Conservation (phyloP, 2,797 vertebrate genomes). For the Furcifer pardalis region DNA sequence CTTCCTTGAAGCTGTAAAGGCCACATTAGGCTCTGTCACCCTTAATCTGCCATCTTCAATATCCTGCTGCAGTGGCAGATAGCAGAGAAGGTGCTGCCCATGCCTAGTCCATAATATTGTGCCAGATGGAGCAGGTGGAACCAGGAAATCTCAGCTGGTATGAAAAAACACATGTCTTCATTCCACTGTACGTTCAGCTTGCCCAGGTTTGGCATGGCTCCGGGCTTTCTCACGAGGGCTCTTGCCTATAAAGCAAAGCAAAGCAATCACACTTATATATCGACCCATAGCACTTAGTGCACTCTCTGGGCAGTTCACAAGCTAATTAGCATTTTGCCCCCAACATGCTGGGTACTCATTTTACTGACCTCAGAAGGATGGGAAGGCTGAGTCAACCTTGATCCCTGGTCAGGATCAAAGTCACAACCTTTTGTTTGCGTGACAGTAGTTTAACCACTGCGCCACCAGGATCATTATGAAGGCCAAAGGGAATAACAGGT, state of each 20-base stretch:
- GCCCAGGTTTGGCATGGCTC: background rate
- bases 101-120: background rate
- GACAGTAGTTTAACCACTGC: too few species aligned
- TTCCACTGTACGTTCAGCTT: background rate
- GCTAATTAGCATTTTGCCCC: too few species aligned
- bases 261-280: too few species aligned
- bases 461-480: background rate
- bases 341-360: too few species aligned
- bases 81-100: background rate
- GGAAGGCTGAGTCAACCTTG: too few species aligned
- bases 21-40: background rate
- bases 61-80: slow-evolving; percentile 18
- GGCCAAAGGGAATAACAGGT: background rate
- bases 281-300: too few species aligned
- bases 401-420: too few species aligned
- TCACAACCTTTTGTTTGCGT: too few species aligned
- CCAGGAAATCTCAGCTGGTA: background rate
- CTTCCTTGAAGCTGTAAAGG: background rate
- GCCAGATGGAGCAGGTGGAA: slow-evolving; percentile 1
- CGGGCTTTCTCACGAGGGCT: background rate
- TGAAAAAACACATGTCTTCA: background rate
- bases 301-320: too few species aligned
- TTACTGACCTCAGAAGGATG: too few species aligned
- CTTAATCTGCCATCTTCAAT: slow-evolving; percentile 29
- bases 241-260: too few species aligned